These are phyloP conservation scores for Tympanuchus pallidicinctus DNA, from an alignment of 2,113 vertebrate genomes.

Conservation along the genomic window DNA sequence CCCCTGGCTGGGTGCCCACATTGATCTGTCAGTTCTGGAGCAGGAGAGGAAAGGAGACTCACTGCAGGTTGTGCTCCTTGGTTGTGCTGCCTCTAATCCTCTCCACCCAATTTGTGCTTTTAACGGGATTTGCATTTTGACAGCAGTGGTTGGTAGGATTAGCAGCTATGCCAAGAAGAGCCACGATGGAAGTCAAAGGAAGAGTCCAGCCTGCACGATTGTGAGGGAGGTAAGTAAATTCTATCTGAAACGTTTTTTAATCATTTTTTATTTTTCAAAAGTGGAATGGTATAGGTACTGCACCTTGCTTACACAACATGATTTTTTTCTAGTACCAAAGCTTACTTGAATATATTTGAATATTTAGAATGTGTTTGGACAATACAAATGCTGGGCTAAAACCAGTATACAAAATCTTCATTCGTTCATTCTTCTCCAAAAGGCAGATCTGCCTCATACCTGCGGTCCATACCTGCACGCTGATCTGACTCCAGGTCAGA, in stretches of 20 bases:
- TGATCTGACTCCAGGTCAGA: not conserved
- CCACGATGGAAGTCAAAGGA: not conserved
- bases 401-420: not conserved
- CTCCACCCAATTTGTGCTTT: not conserved
- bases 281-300: not conserved
- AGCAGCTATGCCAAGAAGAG: not conserved
- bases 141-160: not conserved
- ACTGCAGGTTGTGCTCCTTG: not conserved
- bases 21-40: not conserved
- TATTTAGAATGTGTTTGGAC: not conserved
- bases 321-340: not conserved
- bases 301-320: not conserved
- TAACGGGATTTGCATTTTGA: not conserved
- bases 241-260: not conserved
- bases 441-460: not conserved
- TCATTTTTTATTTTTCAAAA: not conserved
- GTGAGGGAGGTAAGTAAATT: not conserved
- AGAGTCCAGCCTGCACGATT: not conserved
- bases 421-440: not conserved
- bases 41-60: not conserved
- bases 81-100: not conserved
- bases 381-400: not conserved
- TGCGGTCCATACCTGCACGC: not conserved
- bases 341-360: not conserved
- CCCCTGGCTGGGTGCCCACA: not conserved